Evolutionary conservation across 2,888 invertebrate genomes (phyloP).

Genomic region (Drosophila fungiperda): DNA sequence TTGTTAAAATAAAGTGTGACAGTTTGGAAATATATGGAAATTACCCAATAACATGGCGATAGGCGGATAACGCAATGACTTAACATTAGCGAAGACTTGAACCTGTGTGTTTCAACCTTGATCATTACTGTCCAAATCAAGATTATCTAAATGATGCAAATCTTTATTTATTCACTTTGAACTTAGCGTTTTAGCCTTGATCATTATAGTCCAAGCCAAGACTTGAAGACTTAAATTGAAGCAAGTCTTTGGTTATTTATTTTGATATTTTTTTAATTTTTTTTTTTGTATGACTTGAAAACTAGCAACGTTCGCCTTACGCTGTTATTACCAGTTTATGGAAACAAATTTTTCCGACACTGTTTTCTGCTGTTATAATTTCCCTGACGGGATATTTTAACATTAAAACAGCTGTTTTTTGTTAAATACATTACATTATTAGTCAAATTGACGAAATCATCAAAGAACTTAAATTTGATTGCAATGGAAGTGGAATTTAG

Average conservation of each 20-base stretch:
- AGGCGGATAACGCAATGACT: not conserved
- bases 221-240: not conserved
- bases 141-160: not conserved
- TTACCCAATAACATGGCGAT: not conserved
- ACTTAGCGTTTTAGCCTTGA: not conserved
- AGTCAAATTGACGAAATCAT: slow-evolving; percentile 35
- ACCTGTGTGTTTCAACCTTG: not conserved
- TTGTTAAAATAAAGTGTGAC: slow-evolving; percentile 23
- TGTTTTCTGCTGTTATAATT: slow-evolving; percentile 22
- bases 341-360: not conserved
- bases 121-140: not conserved
- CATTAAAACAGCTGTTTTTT: slow-evolving; percentile 37
- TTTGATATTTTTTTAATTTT: not conserved
- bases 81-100: not conserved
- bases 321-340: not conserved
- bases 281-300: not conserved
- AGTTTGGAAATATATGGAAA: not conserved
- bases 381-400: slow-evolving; percentile 17
- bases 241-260: not conserved
- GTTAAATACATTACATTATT: slow-evolving; percentile 3
- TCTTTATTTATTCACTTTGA: not conserved
- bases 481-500: slow-evolving; percentile 86
- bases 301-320: not conserved
- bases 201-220: not conserved
- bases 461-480: not conserved